A percentile compares a stretch with the other conserved stretches of the same genome.
Evolutionary conservation across 2,797 vertebrate species (phyloP).

Genomic region (Buceros bicornis): DNA sequence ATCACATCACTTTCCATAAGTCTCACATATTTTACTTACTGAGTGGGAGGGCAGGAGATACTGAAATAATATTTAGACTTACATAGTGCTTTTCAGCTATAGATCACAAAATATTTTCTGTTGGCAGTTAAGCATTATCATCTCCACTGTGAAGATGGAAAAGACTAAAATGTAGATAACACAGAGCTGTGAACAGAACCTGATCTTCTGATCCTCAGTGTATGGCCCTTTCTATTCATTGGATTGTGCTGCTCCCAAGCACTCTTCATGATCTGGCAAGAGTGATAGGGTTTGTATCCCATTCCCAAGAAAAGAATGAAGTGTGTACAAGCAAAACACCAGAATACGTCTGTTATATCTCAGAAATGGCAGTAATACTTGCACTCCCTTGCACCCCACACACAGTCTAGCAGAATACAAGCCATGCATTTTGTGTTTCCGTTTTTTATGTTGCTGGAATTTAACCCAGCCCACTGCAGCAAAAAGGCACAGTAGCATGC

Average conservation of each 20-base stretch:
- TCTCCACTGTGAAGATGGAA: not conserved
- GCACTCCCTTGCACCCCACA: not conserved
- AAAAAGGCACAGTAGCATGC: not conserved
- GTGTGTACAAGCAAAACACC: not conserved
- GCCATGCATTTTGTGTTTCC: not conserved
- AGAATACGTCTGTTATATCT: not conserved
- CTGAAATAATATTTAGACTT: slow-evolving; percentile 66
- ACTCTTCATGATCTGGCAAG: not conserved
- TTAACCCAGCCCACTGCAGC: not conserved
- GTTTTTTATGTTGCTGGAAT: not conserved
- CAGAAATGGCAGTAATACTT: not conserved
- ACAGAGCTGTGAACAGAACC: not conserved
- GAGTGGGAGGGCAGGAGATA: slow-evolving; percentile 30
- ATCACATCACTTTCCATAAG: slow-evolving; percentile 28
- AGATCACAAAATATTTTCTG: slow-evolving; percentile 44
- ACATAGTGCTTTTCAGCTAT: not conserved
- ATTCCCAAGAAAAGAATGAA: not conserved
- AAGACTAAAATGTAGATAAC: not conserved
- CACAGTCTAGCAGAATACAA: not conserved
- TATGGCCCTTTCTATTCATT: not conserved
- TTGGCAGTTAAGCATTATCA: slow-evolving; percentile 5
- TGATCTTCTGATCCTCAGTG: not conserved
- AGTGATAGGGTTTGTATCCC: not conserved
- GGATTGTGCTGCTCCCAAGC: not conserved
- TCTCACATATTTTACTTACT: slow-evolving; percentile 11